A percentile compares a stretch with the other conserved stretches of the same genome.
Conservation (phyloP, 2,797 vertebrate species). For the Austrolebias charrua region DNA sequence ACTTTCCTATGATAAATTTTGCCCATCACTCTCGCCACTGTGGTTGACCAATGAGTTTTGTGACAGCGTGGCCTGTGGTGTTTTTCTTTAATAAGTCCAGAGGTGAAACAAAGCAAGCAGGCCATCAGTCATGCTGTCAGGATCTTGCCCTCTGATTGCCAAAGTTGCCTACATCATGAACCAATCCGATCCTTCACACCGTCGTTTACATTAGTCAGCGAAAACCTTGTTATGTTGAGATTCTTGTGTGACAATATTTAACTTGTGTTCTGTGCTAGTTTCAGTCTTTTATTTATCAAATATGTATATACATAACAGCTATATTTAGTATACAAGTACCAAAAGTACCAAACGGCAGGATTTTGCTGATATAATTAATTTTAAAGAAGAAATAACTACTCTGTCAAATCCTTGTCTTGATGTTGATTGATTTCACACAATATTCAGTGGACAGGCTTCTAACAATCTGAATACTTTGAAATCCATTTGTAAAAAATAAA, state of each 20-base stretch:
- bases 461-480: not conserved
- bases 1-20: slow-evolving; percentile 74
- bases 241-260: slow-evolving; percentile 11
- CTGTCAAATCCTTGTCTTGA: too few relatives aligned
- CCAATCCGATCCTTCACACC: slow-evolving; percentile 12
- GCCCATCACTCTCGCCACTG: slow-evolving; percentile 59
- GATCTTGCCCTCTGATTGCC: slow-evolving; percentile 58
- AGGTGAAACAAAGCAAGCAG: slow-evolving; percentile 71
- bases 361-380: too few relatives aligned
- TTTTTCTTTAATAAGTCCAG: slow-evolving; percentile 80
- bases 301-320: not conserved
- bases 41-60: slow-evolving; percentile 67
- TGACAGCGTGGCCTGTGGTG: slow-evolving; percentile 61
- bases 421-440: not conserved
- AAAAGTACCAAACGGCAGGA: too few relatives aligned
- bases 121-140: slow-evolving; percentile 73
- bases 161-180: slow-evolving; percentile 31
- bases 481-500: too few relatives aligned
- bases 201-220: slow-evolving; percentile 27
- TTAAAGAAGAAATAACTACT: too few relatives aligned
- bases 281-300: not conserved
- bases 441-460: not conserved
- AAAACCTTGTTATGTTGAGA: slow-evolving; percentile 24
- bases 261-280: slow-evolving; percentile 12
- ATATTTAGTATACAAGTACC: too few relatives aligned